These are phyloP conservation scores for Drosophila neonasuta DNA, from an alignment of 2,888 invertebrate genomes.

Conservation along the genomic window DNA sequence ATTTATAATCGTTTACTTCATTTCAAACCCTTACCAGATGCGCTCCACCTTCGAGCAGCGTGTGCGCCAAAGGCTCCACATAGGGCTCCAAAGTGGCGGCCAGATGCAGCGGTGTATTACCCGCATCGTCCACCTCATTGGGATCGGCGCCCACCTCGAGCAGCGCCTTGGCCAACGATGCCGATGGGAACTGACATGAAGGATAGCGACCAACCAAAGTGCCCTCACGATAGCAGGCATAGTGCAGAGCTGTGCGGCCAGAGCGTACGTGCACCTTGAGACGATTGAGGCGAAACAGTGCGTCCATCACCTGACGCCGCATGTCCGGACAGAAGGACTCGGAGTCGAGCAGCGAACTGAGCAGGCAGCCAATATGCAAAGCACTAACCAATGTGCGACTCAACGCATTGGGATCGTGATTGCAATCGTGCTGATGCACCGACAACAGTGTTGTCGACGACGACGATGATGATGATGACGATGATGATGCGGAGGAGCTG, in stretches of 20 bases:
- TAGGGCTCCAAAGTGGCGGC: constrained; percentile 89
- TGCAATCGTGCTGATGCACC: constrained; percentile 83
- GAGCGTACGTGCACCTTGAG: constrained; percentile 86
- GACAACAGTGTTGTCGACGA: constrained; percentile 60
- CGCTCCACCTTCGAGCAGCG: constrained; percentile 90
- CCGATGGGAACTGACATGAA: constrained; percentile 87
- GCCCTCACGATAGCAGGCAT: constrained; percentile 91
- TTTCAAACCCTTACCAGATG: constrained; percentile 78
- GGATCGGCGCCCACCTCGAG: constrained; percentile 92
- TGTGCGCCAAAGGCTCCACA: constrained; percentile 87
- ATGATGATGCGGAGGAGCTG: constrained; percentile 31
- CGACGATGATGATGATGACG: constrained; percentile 35
- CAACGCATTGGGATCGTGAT: constrained; percentile 88
- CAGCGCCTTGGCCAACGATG: constrained; percentile 88
- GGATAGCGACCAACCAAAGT: constrained; percentile 87
- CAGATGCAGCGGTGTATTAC: constrained; percentile 94
- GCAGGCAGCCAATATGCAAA: constrained; percentile 90
- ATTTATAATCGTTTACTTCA: neutral
- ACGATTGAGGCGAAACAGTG: constrained; percentile 90
- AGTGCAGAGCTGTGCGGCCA: constrained; percentile 89
- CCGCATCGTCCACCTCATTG: constrained; percentile 90
- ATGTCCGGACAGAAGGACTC: constrained; percentile 83
- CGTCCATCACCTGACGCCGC: constrained; percentile 86
- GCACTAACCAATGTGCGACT: constrained; percentile 93
- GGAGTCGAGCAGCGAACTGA: constrained; percentile 87